Percentiles rank a stretch among this genome's conserved stretches.
These are phyloP conservation scores for Homalodisca vitripennis DNA, from an alignment of 1,140 invertebrate genomes.

Conservation along the genomic window DNA sequence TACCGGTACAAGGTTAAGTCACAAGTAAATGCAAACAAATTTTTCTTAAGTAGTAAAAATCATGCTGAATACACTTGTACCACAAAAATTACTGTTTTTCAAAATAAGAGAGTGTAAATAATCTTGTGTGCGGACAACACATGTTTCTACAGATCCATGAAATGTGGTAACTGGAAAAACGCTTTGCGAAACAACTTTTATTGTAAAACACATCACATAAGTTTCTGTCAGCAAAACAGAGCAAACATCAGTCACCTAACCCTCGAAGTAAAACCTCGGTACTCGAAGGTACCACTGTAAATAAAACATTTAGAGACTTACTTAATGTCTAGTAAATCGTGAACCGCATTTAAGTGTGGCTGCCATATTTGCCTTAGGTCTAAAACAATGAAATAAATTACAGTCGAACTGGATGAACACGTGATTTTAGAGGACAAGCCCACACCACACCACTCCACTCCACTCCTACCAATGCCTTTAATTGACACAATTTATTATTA, in stretches of 20 bases:
- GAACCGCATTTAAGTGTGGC: conserved; percentile 11
- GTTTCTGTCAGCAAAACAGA: not conserved
- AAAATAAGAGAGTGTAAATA: too few species aligned
- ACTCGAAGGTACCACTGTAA: not conserved
- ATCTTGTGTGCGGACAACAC: too few species aligned
- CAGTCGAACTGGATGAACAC: conserved; percentile 8
- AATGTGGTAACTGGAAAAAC: not conserved
- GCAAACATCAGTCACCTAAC: not conserved
- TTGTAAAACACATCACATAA: not conserved
- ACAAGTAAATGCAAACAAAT: not conserved
- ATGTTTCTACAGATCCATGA: too few species aligned
- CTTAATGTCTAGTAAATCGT: not conserved
- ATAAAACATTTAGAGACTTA: not conserved
- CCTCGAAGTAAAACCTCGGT: not conserved
- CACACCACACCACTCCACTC: not conserved
- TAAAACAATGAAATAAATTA: conserved; percentile 16
- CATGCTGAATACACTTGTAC: too few species aligned
- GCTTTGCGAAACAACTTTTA: not conserved
- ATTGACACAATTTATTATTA: conserved; percentile 1
- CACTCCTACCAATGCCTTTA: conserved; percentile 15
- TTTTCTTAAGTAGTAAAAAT: too few species aligned
- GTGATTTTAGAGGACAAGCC: not conserved
- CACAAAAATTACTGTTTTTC: too few species aligned
- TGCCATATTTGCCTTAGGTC: not conserved
- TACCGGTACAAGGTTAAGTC: not conserved